Evolutionary conservation across 2,113 vertebrate genomes (phyloP).

Genomic region (Willisornis vidua): DNA sequence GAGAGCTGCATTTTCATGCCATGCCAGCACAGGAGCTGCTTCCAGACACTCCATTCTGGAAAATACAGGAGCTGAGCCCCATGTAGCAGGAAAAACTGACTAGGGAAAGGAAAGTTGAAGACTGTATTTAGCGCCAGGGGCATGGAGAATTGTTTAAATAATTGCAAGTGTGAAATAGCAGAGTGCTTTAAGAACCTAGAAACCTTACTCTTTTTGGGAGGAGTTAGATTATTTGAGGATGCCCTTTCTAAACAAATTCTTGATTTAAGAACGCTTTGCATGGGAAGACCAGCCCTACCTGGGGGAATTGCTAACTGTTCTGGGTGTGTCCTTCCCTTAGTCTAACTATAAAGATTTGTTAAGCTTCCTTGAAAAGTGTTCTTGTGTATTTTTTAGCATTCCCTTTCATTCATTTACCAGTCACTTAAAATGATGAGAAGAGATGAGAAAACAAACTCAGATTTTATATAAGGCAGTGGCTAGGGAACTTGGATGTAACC

Average conservation of each 20-base stretch:
- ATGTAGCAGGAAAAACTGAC: background rate
- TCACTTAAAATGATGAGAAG: background rate
- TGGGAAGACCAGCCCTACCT: background rate
- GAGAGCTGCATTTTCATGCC: background rate
- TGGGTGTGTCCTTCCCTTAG: background rate
- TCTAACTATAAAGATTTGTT: background rate
- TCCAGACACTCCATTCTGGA: background rate
- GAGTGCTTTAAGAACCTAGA: background rate
- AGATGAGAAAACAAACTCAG: background rate
- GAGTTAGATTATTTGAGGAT: background rate
- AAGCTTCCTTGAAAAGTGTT: background rate
- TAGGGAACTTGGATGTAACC: background rate
- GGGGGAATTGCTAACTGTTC: background rate
- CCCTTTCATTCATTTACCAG: background rate
- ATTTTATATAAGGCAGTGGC: background rate
- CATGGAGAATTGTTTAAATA: background rate
- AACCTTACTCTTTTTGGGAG: background rate
- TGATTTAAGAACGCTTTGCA: background rate
- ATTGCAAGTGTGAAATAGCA: background rate
- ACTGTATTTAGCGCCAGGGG: background rate
- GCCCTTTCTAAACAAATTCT: background rate
- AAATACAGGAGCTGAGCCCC: background rate
- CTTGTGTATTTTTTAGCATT: background rate
- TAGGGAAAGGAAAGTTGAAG: background rate
- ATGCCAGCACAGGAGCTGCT: background rate